These are phyloP conservation scores for Cuniculus paca DNA, from an alignment of 2,797 vertebrate genomes.

Conservation along the genomic window DNA sequence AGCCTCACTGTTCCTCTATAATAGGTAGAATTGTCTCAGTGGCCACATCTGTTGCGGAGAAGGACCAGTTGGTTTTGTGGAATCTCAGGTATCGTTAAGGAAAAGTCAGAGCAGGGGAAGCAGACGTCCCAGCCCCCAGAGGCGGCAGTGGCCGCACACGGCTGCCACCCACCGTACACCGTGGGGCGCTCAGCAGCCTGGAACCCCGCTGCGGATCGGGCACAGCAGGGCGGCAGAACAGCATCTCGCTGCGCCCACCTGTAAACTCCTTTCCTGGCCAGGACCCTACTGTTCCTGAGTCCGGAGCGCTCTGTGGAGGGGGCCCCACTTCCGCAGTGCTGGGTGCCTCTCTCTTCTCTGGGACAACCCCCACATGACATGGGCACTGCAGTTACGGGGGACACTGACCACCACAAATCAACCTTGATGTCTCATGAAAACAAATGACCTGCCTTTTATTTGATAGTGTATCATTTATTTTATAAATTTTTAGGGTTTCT, in stretches of 20 bases:
- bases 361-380: slow-evolving; percentile 25
- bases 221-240: neutral
- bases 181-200: neutral
- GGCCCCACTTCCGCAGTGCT: neutral
- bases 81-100: slow-evolving; percentile 49
- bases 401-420: slow-evolving; percentile 79
- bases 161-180: neutral
- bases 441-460: slow-evolving; percentile 93
- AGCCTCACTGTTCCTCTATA: neutral
- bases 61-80: slow-evolving; percentile 9
- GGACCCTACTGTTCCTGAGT: neutral
- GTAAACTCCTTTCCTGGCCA: neutral
- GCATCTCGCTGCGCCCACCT: neutral
- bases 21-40: neutral
- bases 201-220: neutral
- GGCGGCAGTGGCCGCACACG: neutral
- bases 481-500: slow-evolving; percentile 88
- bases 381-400: slow-evolving; percentile 73
- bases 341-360: slow-evolving; percentile 18
- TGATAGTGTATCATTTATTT: slow-evolving; percentile 93
- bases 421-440: slow-evolving; percentile 90
- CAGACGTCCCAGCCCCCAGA: neutral
- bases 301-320: neutral
- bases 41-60: neutral
- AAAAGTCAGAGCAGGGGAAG: neutral